Conservation (phyloP, 92 coral and sea anemone species). For the Palythoa heliodiscus region DNA sequence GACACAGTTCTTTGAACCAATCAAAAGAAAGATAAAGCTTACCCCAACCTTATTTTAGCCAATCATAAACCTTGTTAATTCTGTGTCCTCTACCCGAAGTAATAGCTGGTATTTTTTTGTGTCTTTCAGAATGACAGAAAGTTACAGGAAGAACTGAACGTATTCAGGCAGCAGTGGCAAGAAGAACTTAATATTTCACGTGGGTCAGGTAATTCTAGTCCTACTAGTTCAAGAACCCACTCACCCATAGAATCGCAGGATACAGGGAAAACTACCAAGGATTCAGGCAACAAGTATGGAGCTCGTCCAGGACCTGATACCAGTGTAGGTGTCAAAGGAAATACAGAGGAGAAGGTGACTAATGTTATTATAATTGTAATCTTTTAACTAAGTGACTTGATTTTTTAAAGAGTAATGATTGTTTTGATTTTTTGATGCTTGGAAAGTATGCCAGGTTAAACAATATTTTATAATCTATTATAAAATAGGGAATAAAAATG, state of each 20-base stretch:
- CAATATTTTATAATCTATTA: no score
- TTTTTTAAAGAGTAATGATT: no score
- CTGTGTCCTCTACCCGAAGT: no score
- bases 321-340: conserved; percentile 1
- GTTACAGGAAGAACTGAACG: conserved; percentile 77
- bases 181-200: conserved; percentile 59
- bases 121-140: conserved; percentile 60
- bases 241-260: neutral
- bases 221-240: conserved; percentile 48
- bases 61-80: no score
- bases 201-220: conserved; percentile 44
- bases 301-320: neutral
- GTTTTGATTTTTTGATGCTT: no score
- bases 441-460: no score
- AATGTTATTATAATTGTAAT: neutral
- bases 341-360: conserved; percentile 8
- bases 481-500: no score
- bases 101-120: no score
- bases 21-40: no score
- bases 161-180: conserved; percentile 88
- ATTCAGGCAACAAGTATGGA: neutral
- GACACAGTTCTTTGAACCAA: no score
- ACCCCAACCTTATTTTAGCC: no score
- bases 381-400: no score
- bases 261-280: neutral